Evolutionary conservation across 2,113 vertebrate species (phyloP), one percentile per base, ranked within the genome.

Genomic region (Phycodurus eques): DNA sequence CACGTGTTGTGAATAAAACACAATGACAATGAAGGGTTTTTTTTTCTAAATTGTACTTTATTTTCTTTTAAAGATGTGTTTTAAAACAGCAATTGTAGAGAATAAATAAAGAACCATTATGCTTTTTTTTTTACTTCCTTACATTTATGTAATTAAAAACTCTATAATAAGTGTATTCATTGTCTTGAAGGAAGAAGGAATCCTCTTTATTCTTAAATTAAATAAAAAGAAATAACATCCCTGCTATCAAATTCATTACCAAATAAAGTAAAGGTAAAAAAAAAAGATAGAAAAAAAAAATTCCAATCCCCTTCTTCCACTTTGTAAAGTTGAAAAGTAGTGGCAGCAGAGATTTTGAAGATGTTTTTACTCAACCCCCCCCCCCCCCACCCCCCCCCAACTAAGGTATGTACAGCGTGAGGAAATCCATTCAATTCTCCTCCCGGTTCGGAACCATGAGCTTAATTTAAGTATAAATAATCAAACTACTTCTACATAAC

Each of bases 41-140:
- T 84, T 88, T 86, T 91, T 90, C 90, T 91, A 91, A 92, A 92
- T 84, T 89, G 90, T 91, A 92, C 88, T 93, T 92, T 88, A 91
- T 91, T 93, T 92, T 91, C 86, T 90, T 90, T 93, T 92, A 91
- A 92, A 92, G 91, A 92, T 91, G 91, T 89, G 86, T 91, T 92
- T 92, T 90, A 91, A 93, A 93, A 93, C 92, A 92, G 90, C 88
- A 44, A 90, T 82, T 90, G 88, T 89, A 90, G 88, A 92, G 90
- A 93, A 93, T 92, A 93, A 93, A 93, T 93, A 92, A 90, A 91
- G 86, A 92, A 92, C 89, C 87, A 87, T 88, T 87, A 79, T 86
- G 20, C n/a, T 72, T 80, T 79, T 85, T 78, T 75, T 87, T 80
- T 85, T 49, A 86, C 87, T 86, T 92, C 88, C 80, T 83, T 92